Conservation (phyloP, 2,113 vertebrate genomes). For the Anoplopoma fimbria region DNA sequence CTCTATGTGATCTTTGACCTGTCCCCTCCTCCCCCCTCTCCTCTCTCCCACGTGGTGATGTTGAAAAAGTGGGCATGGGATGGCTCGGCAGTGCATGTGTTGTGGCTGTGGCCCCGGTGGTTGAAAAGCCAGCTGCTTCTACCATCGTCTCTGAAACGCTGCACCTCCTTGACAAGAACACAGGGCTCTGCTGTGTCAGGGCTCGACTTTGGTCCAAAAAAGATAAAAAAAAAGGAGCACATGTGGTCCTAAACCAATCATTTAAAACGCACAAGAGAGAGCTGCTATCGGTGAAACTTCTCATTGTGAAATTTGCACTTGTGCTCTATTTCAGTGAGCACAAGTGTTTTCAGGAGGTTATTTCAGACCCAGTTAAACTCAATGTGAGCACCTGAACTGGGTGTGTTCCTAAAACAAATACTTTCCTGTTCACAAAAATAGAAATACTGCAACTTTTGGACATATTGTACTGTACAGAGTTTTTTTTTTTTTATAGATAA, state of each 20-base stretch:
- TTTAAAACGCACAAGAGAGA: background rate
- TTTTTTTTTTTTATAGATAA: no score
- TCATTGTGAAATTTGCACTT: slow-evolving; percentile 1
- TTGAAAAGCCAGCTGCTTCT: slow-evolving; percentile 76
- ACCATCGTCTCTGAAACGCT: slow-evolving; percentile 74
- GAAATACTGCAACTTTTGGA: background rate
- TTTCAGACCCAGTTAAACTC: background rate
- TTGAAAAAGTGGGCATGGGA: slow-evolving; percentile 67
- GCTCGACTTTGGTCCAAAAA: background rate
- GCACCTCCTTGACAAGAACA: slow-evolving; percentile 53
- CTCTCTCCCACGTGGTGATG: slow-evolving; percentile 29
- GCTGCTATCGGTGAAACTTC: background rate
- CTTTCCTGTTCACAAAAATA: background rate
- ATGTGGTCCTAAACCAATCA: background rate
- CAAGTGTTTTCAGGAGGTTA: slow-evolving; percentile 4
- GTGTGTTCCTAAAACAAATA: background rate
- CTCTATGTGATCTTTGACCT: slow-evolving; percentile 35
- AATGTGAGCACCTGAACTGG: slow-evolving; percentile 7
- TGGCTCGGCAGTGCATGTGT: slow-evolving; percentile 82
- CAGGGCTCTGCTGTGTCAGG: slow-evolving; percentile 13
- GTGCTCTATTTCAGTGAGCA: background rate
- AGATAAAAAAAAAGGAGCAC: no score
- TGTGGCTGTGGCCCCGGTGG: slow-evolving; percentile 74
- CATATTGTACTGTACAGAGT: background rate
- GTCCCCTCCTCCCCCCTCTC: background rate